phyloP scores from a whole-genome alignment of 2,113 vertebrate species.

The Daboia siamensis region DNA sequence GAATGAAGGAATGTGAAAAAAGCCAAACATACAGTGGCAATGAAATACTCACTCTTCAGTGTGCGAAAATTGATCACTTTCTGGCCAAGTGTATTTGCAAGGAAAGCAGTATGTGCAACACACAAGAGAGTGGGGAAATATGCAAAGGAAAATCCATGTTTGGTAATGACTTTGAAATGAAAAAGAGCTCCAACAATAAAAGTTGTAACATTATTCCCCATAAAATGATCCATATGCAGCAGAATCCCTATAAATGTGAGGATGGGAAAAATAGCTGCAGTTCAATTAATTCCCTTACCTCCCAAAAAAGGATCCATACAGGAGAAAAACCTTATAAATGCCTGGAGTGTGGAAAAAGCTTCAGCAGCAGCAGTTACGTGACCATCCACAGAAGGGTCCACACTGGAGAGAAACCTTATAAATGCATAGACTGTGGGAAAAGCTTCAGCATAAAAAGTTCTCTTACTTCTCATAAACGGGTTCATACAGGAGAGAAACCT shows the following conservation, averaged over 20 bases:
- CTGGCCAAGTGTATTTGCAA: neutral
- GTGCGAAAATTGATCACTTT: neutral
- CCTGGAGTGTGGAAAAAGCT: neutral
- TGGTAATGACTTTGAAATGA: neutral
- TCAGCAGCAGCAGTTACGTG: too few relatives aligned
- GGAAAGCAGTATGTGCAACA: neutral
- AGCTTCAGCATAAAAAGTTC: too few relatives aligned
- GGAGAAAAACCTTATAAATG: neutral
- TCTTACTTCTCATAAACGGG: too few relatives aligned
- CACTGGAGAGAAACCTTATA: too few relatives aligned
- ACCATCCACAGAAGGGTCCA: too few relatives aligned
- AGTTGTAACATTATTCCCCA: neutral
- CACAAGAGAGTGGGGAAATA: neutral
- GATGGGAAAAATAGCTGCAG: too few relatives aligned
- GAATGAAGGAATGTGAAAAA: neutral
- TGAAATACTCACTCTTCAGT: neutral
- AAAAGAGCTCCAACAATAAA: neutral
- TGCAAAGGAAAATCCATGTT: neutral
- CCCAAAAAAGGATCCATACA: neutral
- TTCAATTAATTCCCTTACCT: neutral
- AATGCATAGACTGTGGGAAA: too few relatives aligned
- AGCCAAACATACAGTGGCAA: neutral
- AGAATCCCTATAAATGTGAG: neutral
- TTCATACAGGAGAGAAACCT: too few relatives aligned
- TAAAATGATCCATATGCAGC: neutral